These are phyloP conservation scores for Cantharis rufa DNA, from an alignment of 2,888 invertebrate species.

Conservation along the genomic window DNA sequence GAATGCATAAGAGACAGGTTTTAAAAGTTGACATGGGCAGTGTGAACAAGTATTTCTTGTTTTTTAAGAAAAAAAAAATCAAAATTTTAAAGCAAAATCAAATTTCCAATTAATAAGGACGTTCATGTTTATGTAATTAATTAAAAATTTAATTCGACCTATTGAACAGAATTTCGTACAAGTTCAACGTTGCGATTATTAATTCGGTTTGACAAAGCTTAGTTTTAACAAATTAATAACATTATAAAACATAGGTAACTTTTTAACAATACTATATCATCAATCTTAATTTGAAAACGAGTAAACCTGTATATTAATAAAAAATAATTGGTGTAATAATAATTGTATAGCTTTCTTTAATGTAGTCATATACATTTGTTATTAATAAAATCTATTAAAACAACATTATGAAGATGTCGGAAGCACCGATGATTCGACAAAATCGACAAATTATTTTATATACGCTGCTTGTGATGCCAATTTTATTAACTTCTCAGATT, in stretches of 20 bases:
- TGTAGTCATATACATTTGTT: not conserved
- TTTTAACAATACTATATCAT: not conserved
- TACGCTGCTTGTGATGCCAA: slow-evolving; percentile 2
- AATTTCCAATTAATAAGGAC: not conserved
- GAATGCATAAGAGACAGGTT: not conserved
- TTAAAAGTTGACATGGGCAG: not conserved
- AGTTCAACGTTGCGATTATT: not conserved
- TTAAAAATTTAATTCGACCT: not conserved
- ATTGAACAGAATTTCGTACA: not conserved
- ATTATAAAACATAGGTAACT: not conserved
- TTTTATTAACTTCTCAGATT: slow-evolving; percentile 11
- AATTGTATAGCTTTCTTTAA: slow-evolving; percentile 2
- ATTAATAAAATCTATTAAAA: slow-evolving; percentile 8
- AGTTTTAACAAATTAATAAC: not conserved
- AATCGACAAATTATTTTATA: slow-evolving; percentile 10
- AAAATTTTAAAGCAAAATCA: not conserved
- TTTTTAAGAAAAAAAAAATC: not conserved
- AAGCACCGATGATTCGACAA: slow-evolving; percentile 8
- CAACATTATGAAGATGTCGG: slow-evolving; percentile 11
- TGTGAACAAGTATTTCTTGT: not conserved
- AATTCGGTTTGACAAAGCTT: not conserved
- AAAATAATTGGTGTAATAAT: not conserved
- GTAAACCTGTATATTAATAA: not conserved
- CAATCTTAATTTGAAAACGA: not conserved
- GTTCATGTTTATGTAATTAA: not conserved